These are phyloP conservation scores for Leptinotarsa tumamoca DNA, from an alignment of 2,888 invertebrate genomes.

Conservation along the genomic window DNA sequence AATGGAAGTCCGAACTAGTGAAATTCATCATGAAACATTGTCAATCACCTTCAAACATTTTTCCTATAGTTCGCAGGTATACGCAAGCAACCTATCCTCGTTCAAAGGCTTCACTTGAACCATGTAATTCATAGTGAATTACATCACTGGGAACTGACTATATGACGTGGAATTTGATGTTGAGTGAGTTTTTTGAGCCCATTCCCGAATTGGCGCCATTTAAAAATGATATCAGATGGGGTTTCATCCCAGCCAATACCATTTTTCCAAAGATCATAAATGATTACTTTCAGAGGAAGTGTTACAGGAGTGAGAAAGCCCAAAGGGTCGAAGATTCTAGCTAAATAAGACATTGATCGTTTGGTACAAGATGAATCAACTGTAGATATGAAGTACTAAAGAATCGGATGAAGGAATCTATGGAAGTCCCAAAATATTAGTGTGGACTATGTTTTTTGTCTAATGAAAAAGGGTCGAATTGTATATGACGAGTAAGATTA, in stretches of 20 bases:
- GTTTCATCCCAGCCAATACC: neutral
- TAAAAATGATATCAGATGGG: neutral
- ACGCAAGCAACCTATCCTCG: too few relatives aligned
- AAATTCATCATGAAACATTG: too few relatives aligned
- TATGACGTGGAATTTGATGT: too few relatives aligned
- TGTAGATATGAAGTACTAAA: neutral
- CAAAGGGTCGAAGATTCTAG: neutral
- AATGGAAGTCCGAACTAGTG: too few relatives aligned
- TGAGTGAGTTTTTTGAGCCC: too few relatives aligned
- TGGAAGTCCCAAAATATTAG: neutral
- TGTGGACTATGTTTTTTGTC: neutral
- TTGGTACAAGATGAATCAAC: neutral
- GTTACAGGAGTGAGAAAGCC: neutral
- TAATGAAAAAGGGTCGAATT: constrained; percentile 2
- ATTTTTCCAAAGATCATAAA: neutral
- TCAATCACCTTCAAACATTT: too few relatives aligned
- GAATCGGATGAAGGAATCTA: neutral
- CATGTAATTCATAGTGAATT: too few relatives aligned
- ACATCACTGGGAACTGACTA: too few relatives aligned
- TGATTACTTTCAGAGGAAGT: neutral
- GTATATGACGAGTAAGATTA: neutral
- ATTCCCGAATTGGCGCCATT: too few relatives aligned
- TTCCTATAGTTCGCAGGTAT: too few relatives aligned
- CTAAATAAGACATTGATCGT: neutral
- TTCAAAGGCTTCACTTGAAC: too few relatives aligned